phyloP scores from a whole-genome alignment of 2,797 vertebrate genomes.

The Kryptopterus vitreolus region DNA sequence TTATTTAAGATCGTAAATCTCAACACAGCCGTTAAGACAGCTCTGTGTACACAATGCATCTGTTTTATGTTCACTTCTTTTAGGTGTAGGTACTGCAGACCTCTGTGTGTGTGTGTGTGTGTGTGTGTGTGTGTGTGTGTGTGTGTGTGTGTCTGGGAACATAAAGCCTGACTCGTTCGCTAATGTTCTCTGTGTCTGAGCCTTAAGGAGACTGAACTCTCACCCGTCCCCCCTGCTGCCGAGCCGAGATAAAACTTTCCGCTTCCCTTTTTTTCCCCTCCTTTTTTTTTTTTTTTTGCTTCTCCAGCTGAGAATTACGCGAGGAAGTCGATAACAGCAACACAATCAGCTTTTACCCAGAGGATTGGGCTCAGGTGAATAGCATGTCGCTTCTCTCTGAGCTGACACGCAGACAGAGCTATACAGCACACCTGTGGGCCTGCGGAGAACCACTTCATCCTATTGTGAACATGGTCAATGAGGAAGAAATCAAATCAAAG shows the following conservation, averaged over 20 bases:
- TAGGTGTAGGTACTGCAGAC: slow-evolving; percentile 21
- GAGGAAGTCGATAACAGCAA: slow-evolving; percentile 75
- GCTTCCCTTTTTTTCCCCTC: slow-evolving; percentile 54
- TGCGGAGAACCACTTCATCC: slow-evolving; percentile 58
- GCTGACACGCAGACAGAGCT: slow-evolving; percentile 73
- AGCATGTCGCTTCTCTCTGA: slow-evolving; percentile 72
- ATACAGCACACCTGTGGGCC: slow-evolving; percentile 72
- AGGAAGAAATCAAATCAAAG: slow-evolving; percentile 56
- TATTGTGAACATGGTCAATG: slow-evolving; percentile 56
- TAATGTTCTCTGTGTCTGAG: slow-evolving; percentile 64
- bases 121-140: slow-evolving; percentile 26
- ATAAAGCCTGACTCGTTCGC: slow-evolving; percentile 43
- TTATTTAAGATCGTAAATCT: background rate
- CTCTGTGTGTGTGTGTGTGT: slow-evolving; percentile 31
- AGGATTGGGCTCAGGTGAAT: slow-evolving; percentile 65
- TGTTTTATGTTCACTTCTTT: slow-evolving; percentile 13
- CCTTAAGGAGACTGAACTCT: slow-evolving; percentile 70
- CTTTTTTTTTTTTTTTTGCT: too few species aligned
- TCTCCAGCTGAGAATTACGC: slow-evolving; percentile 73
- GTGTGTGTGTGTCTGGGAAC: slow-evolving; percentile 37
- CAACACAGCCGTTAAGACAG: background rate
- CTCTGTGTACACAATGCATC: background rate
- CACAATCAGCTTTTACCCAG: slow-evolving; percentile 76
- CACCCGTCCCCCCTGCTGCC: slow-evolving; percentile 71
- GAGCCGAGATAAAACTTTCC: slow-evolving; percentile 76